A percentile compares a stretch with the other conserved stretches of the same genome.
Conservation (phyloP, 2,797 vertebrate species). For the Rhabdomys pumilio region DNA sequence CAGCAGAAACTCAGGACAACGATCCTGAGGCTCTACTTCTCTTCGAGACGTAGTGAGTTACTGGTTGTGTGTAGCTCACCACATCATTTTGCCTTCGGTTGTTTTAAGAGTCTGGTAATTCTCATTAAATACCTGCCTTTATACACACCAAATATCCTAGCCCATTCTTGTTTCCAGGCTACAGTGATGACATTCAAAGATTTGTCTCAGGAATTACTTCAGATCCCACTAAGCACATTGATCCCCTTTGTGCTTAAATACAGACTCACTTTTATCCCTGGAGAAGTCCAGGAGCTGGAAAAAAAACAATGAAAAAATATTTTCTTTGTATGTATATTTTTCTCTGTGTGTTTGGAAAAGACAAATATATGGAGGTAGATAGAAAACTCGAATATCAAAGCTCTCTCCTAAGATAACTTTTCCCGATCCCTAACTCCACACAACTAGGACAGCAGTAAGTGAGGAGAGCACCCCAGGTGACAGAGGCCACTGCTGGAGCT, state of each 20-base stretch:
- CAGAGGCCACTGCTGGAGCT: neutral
- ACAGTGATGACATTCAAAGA: conserved; percentile 14
- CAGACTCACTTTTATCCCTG: neutral
- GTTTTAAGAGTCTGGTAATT: conserved; percentile 67
- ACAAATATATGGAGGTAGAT: neutral
- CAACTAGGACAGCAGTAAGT: neutral
- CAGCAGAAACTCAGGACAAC: conserved; percentile 77
- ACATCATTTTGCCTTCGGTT: conserved; percentile 59
- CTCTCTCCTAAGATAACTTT: neutral
- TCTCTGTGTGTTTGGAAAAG: neutral
- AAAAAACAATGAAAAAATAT: neutral
- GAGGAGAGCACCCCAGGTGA: neutral
- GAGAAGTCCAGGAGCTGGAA: neutral
- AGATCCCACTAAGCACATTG: neutral
- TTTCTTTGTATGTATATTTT: neutral
- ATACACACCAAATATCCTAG: neutral
- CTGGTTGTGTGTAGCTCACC: neutral
- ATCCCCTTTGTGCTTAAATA: conserved; percentile 1
- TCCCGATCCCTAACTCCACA: neutral
- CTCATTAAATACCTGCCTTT: conserved; percentile 52
- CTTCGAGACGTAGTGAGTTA: conserved; percentile 74
- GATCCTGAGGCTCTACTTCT: conserved; percentile 68
- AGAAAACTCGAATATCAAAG: neutral
- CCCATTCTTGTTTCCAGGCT: neutral
- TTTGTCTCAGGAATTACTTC: conserved; percentile 45